Evolutionary conservation across 2,888 invertebrate genomes (phyloP).

Genomic region (Rhogogaster chlorosoma): DNA sequence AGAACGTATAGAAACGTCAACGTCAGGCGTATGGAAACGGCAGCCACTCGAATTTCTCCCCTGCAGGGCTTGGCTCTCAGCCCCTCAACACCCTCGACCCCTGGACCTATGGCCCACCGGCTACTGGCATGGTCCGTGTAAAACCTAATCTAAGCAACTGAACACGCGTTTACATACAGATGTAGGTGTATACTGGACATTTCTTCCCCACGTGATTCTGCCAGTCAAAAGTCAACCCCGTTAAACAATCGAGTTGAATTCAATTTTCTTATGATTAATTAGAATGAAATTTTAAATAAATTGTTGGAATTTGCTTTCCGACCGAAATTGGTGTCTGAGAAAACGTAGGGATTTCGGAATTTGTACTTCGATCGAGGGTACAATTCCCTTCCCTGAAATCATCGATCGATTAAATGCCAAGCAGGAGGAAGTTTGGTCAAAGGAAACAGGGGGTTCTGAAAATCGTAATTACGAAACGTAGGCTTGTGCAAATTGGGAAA

Average conservation of each 20-base stretch:
- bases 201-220: neutral
- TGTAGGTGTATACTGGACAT: neutral
- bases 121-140: neutral
- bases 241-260: neutral
- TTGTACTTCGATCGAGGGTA: neutral
- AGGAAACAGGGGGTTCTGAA: neutral
- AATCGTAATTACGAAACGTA: slow-evolving; percentile 17
- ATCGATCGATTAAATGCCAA: neutral
- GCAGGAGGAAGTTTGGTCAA: neutral
- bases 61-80: slow-evolving; percentile 18
- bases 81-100: slow-evolving; percentile 26
- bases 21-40: slow-evolving; percentile 49
- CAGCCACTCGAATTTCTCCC: slow-evolving; percentile 50
- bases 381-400: neutral
- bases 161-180: neutral
- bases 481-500: neutral
- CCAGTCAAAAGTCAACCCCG: neutral
- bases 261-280: neutral
- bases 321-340: neutral
- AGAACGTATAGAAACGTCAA: slow-evolving; percentile 49
- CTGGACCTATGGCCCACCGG: neutral
- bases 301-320: neutral
- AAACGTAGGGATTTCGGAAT: neutral
- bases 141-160: neutral
- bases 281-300: neutral